These are phyloP conservation scores for Aphis gossypii DNA, from an alignment of 1,140 invertebrate species.

Conservation along the genomic window DNA sequence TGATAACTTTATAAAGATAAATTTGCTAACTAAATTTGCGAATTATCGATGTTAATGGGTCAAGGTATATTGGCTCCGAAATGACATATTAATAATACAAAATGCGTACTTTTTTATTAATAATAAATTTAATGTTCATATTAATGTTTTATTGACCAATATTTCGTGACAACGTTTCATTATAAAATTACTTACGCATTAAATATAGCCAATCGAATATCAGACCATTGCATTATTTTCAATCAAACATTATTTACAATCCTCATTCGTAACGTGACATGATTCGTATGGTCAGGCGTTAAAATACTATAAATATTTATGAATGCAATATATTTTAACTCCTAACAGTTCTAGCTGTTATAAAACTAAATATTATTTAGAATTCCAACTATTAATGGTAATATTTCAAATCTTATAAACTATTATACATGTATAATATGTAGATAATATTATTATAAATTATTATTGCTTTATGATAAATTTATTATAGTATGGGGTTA, in stretches of 20 bases:
- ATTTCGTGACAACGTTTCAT: background rate
- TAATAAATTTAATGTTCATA: background rate
- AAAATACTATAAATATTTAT: background rate
- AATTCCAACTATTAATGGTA: background rate
- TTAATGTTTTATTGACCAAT: background rate
- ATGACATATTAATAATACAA: background rate
- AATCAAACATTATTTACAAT: background rate
- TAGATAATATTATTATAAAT: background rate
- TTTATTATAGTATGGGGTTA: background rate
- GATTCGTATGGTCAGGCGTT: background rate
- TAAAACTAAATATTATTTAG: constrained; percentile 1
- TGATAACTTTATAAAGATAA: background rate
- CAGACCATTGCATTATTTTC: background rate
- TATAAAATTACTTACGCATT: background rate
- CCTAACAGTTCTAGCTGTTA: background rate
- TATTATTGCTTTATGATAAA: background rate
- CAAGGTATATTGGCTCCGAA: background rate
- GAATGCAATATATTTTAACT: background rate
- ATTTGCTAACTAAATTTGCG: background rate
- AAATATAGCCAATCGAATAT: background rate
- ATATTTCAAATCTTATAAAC: background rate
- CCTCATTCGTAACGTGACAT: background rate
- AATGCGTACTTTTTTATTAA: background rate
- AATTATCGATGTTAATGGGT: background rate
- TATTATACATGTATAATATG: background rate